Conservation (phyloP, 2,888 invertebrate genomes). For the Metalampra italica region DNA sequence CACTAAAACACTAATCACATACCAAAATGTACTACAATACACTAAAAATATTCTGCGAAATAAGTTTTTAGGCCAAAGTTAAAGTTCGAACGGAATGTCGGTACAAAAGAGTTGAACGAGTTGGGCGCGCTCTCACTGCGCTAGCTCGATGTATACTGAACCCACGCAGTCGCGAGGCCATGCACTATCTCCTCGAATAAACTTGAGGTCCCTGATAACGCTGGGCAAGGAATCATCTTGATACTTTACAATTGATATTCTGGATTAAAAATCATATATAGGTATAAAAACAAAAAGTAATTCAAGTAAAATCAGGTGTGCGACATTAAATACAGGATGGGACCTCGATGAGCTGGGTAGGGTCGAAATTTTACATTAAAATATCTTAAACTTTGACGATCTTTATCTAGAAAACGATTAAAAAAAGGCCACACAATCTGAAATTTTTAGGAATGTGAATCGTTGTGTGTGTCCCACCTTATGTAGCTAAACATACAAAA, state of each 20-base stretch:
- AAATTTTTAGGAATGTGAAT: too few species aligned
- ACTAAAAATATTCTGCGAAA: not conserved
- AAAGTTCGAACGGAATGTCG: slow-evolving; percentile 3
- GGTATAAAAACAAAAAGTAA: too few species aligned
- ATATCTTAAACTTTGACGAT: too few species aligned
- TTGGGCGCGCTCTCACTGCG: slow-evolving; percentile 49
- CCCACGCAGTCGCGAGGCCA: slow-evolving; percentile 28
- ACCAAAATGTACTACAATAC: not conserved
- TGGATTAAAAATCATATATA: not conserved
- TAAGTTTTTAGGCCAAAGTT: not conserved
- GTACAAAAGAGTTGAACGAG: slow-evolving; percentile 43
- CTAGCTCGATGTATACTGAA: slow-evolving; percentile 49
- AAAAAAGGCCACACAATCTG: too few species aligned
- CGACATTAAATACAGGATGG: too few species aligned
- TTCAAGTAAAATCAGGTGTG: too few species aligned
- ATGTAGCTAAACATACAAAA: too few species aligned
- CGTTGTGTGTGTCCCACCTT: too few species aligned
- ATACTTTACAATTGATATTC: slow-evolving; percentile 22
- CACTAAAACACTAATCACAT: slow-evolving; percentile 1
- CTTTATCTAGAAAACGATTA: too few species aligned
- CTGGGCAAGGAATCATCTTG: slow-evolving; percentile 47
- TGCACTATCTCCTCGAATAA: slow-evolving; percentile 59
- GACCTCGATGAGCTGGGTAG: too few species aligned
- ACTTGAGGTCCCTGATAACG: slow-evolving; percentile 64
- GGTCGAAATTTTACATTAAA: too few species aligned